Conservation (phyloP, 1,140 invertebrate species). For the Brachionus paranguensis region DNA sequence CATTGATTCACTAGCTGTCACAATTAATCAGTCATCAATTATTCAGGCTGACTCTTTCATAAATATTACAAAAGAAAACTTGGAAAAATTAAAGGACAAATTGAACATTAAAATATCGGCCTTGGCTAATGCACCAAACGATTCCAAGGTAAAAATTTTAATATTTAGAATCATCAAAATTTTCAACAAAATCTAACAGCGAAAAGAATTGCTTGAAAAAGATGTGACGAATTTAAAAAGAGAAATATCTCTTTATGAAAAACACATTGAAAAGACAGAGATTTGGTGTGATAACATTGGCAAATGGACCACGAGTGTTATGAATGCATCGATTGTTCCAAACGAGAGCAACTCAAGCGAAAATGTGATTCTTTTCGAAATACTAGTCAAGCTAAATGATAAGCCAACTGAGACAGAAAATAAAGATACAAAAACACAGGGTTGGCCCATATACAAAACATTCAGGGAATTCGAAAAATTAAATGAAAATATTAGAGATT, state of each 20-base stretch:
- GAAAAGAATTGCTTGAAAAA: slow-evolving; percentile 62
- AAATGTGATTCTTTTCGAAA: slow-evolving; percentile 73
- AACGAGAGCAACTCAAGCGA: slow-evolving; percentile 47
- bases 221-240: slow-evolving; percentile 73
- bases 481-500: not conserved
- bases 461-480: slow-evolving; percentile 66
- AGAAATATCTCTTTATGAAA: slow-evolving; percentile 70
- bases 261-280: slow-evolving; percentile 75
- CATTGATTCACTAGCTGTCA: not conserved
- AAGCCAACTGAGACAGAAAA: slow-evolving; percentile 44
- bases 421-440: slow-evolving; percentile 44
- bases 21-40: not conserved
- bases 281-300: slow-evolving; percentile 80
- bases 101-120: slow-evolving; percentile 29
- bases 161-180: not conserved
- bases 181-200: slow-evolving; percentile 36
- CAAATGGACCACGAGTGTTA: slow-evolving; percentile 72
- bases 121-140: not conserved
- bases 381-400: slow-evolving; percentile 71
- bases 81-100: slow-evolving; percentile 6
- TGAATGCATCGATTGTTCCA: slow-evolving; percentile 66
- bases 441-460: slow-evolving; percentile 74
- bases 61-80: not conserved
- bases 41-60: not conserved
- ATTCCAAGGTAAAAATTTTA: not conserved